Conservation (phyloP, 1,140 invertebrate species). For the Drosophila busckii region DNA sequence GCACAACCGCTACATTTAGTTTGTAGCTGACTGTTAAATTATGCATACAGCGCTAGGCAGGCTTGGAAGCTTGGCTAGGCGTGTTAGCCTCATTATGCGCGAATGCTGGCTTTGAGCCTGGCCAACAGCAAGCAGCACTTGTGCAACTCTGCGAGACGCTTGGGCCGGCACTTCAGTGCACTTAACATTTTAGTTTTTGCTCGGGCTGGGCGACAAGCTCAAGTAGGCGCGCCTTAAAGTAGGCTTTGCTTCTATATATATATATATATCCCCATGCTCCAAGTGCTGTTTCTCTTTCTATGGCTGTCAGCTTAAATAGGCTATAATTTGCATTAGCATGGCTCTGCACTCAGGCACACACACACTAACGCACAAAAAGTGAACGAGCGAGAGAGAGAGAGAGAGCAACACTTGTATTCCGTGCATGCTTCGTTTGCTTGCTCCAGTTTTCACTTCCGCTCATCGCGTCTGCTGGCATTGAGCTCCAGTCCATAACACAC, state of each 20-base stretch:
- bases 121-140: constrained; percentile 11
- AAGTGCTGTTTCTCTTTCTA: neutral
- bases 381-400: no score
- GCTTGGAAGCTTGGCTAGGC: no score
- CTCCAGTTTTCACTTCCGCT: constrained; percentile 54
- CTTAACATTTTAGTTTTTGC: constrained; percentile 56
- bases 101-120: constrained; percentile 40
- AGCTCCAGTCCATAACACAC: constrained; percentile 1
- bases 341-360: constrained; percentile 51
- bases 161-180: constrained; percentile 30
- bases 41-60: constrained; percentile 69
- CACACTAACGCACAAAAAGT: neutral
- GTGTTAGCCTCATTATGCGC: constrained; percentile 73
- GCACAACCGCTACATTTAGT: constrained; percentile 30
- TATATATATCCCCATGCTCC: neutral
- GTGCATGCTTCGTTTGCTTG: constrained; percentile 13
- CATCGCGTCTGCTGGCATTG: constrained; percentile 21
- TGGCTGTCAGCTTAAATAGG: constrained; percentile 64
- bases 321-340: constrained; percentile 76
- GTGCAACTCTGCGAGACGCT: constrained; percentile 25
- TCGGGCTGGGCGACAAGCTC: constrained; percentile 45
- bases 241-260: constrained; percentile 57
- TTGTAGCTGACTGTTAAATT: constrained; percentile 50
- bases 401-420: no score
- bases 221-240: constrained; percentile 55